Base-by-base conservation (phyloP, 2,888 invertebrate genomes). In the Microctonus hyperodae region DNA sequence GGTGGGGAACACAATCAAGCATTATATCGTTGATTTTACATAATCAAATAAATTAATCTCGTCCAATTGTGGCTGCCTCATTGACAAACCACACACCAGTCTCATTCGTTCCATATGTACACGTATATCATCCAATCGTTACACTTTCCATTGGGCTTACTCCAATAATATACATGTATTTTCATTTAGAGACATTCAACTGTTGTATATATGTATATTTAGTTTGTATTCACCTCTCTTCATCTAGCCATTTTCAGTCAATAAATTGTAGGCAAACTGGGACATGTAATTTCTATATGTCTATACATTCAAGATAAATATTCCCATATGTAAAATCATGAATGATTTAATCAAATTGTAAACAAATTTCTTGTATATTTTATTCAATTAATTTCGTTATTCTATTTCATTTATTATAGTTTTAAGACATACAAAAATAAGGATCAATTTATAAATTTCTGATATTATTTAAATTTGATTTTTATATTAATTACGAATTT, bases 1-100 rank as follows among this genome's bases (percentile, higher is more conserved):
- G 16, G 6, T 6, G 16, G 44, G 5, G 44, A 16, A 44, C 16
- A 55, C 31, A 55, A 55, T 33, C 7, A 31, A 31, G 75, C 68
- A 69, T 71, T 40, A 37, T 44, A 55, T 67, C 67, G 69, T 71
- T 69, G 70, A 72, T 75, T 78, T 77, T 69, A 71, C 73, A 71
- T 76, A 78, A 78, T 79, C 78, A 76, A 75, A 77, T 76, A 69
- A 75, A 77, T 74, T 77, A 79, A 78, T 78, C 70, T 69, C 65
- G 70, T 72, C 72, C 73, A 70, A 44, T 44, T 44, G 44, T 16
- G 7, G 44, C 1, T 44, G 44, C 56, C 64, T 58, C 56, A 56
- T 37, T 64, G 33, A 25, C 56, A 57, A 40, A 56, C 35, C 50
- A 23, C 44, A 37, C 35, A 28, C n/a, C 35, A 23, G 35, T 44